Conservation (phyloP, 2,888 invertebrate genomes). For the Rhagonycha fulva region DNA sequence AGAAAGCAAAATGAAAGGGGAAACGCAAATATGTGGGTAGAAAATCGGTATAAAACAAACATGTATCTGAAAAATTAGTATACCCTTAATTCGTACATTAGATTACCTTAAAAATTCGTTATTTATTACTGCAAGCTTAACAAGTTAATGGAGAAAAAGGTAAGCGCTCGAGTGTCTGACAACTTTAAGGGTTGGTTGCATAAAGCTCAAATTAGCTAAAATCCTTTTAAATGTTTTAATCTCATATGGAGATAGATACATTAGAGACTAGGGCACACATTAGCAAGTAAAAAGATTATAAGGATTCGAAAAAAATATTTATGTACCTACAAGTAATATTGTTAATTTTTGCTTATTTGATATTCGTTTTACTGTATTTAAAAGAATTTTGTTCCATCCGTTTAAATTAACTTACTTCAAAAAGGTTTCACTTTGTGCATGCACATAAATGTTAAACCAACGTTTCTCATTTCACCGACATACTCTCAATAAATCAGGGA, state of each 20-base stretch:
- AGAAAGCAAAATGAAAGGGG: conserved; percentile 48
- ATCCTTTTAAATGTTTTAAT: conserved; percentile 50
- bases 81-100: conserved; percentile 51
- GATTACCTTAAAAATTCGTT: conserved; percentile 53
- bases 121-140: conserved; percentile 50
- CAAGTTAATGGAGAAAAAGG: conserved; percentile 49
- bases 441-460: neutral
- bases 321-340: conserved; percentile 35
- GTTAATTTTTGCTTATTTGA: conserved; percentile 14
- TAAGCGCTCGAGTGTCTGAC: conserved; percentile 26
- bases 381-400: neutral
- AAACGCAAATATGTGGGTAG: conserved; percentile 21
- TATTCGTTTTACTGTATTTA: conserved; percentile 15
- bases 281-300: conserved; percentile 52
- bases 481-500: conserved; percentile 37
- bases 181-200: conserved; percentile 25
- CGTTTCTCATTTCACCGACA: neutral
- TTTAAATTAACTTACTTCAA: neutral
- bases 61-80: conserved; percentile 49
- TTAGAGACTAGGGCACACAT: conserved; percentile 46
- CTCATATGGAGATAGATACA: conserved; percentile 49
- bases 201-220: conserved; percentile 43
- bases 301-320: conserved; percentile 46
- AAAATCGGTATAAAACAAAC: conserved; percentile 31
- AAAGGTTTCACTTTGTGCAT: neutral